Percentiles rank a stretch among this genome's conserved stretches.
These are phyloP conservation scores for Caenorhabditis macrosperma DNA, from an alignment of 2,888 invertebrate genomes.

Conservation along the genomic window DNA sequence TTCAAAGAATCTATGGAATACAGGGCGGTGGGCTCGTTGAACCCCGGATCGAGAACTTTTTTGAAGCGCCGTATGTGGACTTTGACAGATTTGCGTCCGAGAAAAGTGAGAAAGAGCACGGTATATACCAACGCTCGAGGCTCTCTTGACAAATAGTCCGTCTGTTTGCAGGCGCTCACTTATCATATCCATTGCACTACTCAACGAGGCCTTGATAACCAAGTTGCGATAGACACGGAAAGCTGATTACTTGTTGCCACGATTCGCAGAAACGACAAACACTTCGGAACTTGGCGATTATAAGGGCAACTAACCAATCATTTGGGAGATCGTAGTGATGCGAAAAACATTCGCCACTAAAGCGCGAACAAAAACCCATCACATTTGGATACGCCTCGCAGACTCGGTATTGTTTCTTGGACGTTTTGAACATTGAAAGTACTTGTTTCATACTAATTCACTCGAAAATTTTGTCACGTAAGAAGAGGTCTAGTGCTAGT, in stretches of 20 bases:
- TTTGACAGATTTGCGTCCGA: conserved; percentile 2
- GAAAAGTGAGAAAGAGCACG: conserved; percentile 12
- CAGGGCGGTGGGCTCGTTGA: background rate
- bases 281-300: background rate
- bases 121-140: background rate
- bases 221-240: background rate
- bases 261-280: background rate
- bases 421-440: background rate
- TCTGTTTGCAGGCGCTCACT: conserved; percentile 18
- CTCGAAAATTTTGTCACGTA: conserved; percentile 1
- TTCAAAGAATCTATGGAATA: background rate
- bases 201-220: background rate
- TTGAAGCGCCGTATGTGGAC: background rate
- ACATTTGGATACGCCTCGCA: conserved; percentile 10
- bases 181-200: conserved; percentile 17
- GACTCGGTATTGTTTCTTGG: background rate
- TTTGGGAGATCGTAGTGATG: background rate
- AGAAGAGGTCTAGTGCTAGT: conserved; percentile 5
- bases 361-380: conserved; percentile 7
- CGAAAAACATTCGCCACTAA: background rate
- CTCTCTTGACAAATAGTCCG: conserved; percentile 12
- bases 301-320: background rate
- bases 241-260: background rate
- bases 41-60: background rate
- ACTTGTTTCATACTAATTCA: conserved; percentile 8